Evolutionary conservation across 2,888 invertebrate species (phyloP).

Genomic region (Pyrochroa serraticornis): DNA sequence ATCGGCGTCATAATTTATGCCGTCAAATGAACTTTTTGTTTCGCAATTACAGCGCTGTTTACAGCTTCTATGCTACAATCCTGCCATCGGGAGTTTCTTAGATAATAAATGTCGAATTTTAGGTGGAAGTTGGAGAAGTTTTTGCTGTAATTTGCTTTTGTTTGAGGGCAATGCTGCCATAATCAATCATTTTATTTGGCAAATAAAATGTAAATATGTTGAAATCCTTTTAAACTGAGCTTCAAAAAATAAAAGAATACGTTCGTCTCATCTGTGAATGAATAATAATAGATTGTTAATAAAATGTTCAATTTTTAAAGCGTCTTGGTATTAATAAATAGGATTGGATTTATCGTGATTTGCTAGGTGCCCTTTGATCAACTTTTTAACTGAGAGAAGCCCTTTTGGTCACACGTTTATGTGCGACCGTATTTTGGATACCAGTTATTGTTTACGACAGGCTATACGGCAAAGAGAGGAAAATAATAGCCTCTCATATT

Average conservation of each 20-base stretch:
- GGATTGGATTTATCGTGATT: no score
- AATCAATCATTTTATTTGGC: no score
- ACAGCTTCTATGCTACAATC: slow-evolving; percentile 11
- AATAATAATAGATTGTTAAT: no score
- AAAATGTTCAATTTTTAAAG: no score
- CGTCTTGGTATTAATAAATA: no score
- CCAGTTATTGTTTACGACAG: slow-evolving; percentile 45
- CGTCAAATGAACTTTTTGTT: slow-evolving; percentile 17
- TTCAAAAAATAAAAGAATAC: not conserved
- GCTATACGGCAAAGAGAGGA: slow-evolving; percentile 40
- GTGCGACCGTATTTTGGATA: slow-evolving; percentile 32
- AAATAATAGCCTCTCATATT: slow-evolving; percentile 45
- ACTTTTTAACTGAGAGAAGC: slow-evolving; percentile 9
- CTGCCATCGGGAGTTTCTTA: not conserved
- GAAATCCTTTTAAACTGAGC: not conserved
- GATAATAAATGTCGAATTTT: no score
- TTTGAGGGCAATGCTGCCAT: no score
- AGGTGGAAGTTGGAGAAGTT: no score
- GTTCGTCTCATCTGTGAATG: no score
- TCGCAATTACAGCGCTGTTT: slow-evolving; percentile 14
- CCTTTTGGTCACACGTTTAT: slow-evolving; percentile 21
- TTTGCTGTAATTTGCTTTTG: no score
- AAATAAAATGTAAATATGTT: not conserved
- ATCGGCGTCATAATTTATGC: slow-evolving; percentile 17
- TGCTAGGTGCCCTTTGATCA: slow-evolving; percentile 8